Percentiles rank a stretch among this genome's conserved stretches.
phyloP scores from a whole-genome alignment of 2,113 vertebrate genomes.

The Pollachius pollachius region DNA sequence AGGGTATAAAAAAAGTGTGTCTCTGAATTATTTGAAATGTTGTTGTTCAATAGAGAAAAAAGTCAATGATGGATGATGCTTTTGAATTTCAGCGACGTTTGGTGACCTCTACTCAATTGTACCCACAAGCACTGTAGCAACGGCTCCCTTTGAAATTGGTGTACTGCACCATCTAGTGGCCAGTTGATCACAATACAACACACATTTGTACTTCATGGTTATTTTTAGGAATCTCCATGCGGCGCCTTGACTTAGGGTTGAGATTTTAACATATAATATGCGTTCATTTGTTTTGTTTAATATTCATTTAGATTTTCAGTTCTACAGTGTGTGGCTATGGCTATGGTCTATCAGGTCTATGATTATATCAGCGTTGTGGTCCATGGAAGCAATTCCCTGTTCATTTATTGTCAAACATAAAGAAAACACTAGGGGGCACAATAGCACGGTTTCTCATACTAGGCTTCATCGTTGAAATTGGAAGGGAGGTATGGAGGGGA shows the following conservation, averaged over 20 bases:
- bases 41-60: neutral
- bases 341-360: no score
- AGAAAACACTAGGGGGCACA: constrained; percentile 40
- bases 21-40: neutral
- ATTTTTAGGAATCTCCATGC: neutral
- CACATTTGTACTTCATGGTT: neutral
- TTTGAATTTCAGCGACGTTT: constrained; percentile 2
- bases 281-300: no score
- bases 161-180: constrained; percentile 63
- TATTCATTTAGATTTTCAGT: no score
- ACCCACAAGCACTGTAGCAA: neutral
- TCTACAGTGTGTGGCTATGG: no score
- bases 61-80: constrained; percentile 6
- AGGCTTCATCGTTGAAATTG: neutral
- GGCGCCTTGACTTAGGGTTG: no score
- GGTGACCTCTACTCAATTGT: constrained; percentile 14
- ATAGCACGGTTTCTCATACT: constrained; percentile 5
- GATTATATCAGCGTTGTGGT: no score
- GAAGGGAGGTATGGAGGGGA: neutral
- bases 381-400: no score
- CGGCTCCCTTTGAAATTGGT: neutral
- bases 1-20: neutral
- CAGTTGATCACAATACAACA: constrained; percentile 13
- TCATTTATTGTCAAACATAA: no score
- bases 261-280: no score